phyloP scores from a whole-genome alignment of 2,888 invertebrate species.

The Trachelus tabidus region DNA sequence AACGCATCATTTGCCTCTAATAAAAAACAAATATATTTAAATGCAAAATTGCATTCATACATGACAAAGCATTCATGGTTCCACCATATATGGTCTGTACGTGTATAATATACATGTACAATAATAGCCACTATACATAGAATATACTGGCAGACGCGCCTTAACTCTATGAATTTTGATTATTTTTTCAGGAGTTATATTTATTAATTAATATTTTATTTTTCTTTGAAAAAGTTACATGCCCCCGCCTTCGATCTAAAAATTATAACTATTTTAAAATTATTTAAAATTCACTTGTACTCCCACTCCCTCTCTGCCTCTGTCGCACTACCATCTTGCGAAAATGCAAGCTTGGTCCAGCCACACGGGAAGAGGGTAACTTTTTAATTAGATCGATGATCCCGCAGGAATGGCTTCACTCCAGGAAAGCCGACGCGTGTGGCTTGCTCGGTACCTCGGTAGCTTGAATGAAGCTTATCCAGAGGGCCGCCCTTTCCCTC shows the following conservation, averaged over 20 bases:
- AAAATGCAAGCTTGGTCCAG: neutral
- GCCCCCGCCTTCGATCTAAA: too few relatives aligned
- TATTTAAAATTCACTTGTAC: neutral
- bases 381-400: neutral
- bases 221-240: neutral
- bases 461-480: conserved; percentile 19
- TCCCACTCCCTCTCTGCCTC: too few relatives aligned
- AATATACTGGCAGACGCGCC: neutral
- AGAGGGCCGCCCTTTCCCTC: conserved; percentile 16
- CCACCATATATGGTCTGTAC: neutral
- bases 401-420: neutral
- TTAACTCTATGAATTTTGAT: neutral
- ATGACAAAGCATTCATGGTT: neutral
- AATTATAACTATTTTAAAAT: neutral
- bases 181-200: neutral
- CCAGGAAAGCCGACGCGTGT: conserved; percentile 22
- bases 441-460: conserved; percentile 7
- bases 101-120: neutral
- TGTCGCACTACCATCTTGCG: neutral
- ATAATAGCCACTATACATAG: neutral
- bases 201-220: neutral
- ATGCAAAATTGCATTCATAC: conserved; percentile 30
- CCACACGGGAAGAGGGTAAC: neutral
- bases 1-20: conserved; percentile 24
- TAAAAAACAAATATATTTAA: conserved; percentile 35